These are phyloP conservation scores for Uria lomvia DNA, from an alignment of 2,113 vertebrate genomes.

Conservation along the genomic window DNA sequence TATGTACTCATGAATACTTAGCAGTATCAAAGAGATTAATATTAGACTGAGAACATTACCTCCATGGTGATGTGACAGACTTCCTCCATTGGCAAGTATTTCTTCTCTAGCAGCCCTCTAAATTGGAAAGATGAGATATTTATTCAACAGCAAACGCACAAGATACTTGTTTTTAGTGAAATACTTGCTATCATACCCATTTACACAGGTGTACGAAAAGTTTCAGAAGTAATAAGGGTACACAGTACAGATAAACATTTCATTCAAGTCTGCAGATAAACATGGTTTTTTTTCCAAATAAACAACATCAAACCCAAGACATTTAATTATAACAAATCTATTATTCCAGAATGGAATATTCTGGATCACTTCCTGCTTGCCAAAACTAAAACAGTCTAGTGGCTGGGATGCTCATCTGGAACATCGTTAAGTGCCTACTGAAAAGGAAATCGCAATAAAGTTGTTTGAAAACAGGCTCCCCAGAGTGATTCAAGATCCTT, in stretches of 20 bases:
- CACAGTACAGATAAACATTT: neutral
- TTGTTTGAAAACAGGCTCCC: neutral
- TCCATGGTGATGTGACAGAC: conserved; percentile 98
- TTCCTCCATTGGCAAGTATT: conserved; percentile 97
- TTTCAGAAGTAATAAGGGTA: neutral
- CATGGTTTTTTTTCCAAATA: neutral
- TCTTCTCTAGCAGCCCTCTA: conserved; percentile 95
- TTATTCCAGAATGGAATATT: neutral
- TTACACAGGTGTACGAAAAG: neutral
- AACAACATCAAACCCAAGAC: neutral
- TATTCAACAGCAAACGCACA: neutral
- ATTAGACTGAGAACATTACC: conserved; percentile 75
- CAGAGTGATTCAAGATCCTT: neutral
- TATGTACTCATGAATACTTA: neutral
- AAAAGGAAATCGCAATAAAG: neutral
- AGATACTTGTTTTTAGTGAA: neutral
- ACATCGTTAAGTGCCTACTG: neutral
- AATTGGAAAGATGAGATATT: conserved; percentile 39
- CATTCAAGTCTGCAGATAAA: neutral
- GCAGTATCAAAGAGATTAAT: neutral
- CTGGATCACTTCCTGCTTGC: neutral
- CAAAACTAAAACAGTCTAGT: neutral
- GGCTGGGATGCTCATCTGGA: neutral
- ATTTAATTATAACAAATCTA: neutral
- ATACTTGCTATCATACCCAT: neutral